phyloP scores from a whole-genome alignment of 2,113 vertebrate species.

The Tenebrosternarchus preto region DNA sequence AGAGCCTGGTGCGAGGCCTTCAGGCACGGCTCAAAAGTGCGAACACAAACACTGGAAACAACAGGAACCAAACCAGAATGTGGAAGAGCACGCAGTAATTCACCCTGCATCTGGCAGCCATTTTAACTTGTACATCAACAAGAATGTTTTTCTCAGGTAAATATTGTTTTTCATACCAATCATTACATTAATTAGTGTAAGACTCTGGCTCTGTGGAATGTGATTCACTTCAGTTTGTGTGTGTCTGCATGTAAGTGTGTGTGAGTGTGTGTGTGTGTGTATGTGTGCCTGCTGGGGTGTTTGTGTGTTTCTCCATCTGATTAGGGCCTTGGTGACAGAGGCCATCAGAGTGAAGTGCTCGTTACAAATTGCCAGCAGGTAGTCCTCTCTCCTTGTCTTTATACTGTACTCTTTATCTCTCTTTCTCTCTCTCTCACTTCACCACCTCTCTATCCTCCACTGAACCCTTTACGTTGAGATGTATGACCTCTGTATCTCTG shows the following conservation, averaged over 20 bases:
- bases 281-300: constrained; percentile 42
- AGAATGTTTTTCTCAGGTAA: neutral
- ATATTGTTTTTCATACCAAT: neutral
- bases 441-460: no score
- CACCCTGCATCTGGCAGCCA: neutral
- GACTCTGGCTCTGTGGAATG: neutral
- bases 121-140: neutral
- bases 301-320: constrained; percentile 16
- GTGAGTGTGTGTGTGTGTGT: neutral
- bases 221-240: neutral
- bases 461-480: no score
- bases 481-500: no score
- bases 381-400: constrained; percentile 25
- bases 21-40: neutral
- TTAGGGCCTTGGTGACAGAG: constrained; percentile 60
- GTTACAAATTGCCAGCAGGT: constrained; percentile 81
- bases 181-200: neutral
- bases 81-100: neutral
- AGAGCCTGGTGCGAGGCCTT: constrained; percentile 25
- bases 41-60: constrained; percentile 33
- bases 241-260: constrained; percentile 31
- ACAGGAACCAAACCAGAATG: constrained; percentile 20
- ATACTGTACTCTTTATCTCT: constrained; percentile 18
- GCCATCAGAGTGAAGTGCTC: constrained; percentile 77
- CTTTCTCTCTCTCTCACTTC: neutral